Evolutionary conservation across 1,140 invertebrate genomes (phyloP).

Genomic region (Heliothis virescens): DNA sequence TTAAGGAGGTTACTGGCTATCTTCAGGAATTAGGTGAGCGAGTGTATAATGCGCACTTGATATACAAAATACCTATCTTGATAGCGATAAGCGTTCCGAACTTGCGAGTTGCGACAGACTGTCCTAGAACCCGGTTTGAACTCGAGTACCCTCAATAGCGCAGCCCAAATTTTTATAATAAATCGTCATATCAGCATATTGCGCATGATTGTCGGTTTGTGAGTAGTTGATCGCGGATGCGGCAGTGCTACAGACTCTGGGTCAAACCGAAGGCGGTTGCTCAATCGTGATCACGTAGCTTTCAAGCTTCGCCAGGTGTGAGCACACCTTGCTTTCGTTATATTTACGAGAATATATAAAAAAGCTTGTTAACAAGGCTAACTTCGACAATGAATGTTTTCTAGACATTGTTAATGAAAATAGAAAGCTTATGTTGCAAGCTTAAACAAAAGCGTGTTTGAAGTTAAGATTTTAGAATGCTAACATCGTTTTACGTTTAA

Average conservation of each 20-base stretch:
- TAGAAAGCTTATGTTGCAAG: too few species aligned
- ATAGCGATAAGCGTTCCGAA: slow-evolving; percentile 69
- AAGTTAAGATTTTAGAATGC: too few species aligned
- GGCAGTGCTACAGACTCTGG: slow-evolving; percentile 13
- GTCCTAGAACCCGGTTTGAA: slow-evolving; percentile 80
- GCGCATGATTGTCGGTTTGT: slow-evolving; percentile 34
- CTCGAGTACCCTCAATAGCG: slow-evolving; percentile 73
- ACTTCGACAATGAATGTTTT: too few species aligned
- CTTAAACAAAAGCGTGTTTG: too few species aligned
- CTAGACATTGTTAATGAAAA: too few species aligned
- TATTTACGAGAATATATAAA: too few species aligned
- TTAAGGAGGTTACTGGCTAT: slow-evolving; percentile 66
- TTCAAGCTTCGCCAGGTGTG: background rate
- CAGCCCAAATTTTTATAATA: slow-evolving; percentile 60
- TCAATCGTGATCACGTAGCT: background rate
- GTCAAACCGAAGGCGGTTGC: slow-evolving; percentile 13
- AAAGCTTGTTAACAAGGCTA: too few species aligned
- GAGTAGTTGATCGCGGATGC: slow-evolving; percentile 7
- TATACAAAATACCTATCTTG: slow-evolving; percentile 63
- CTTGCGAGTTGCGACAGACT: slow-evolving; percentile 70
- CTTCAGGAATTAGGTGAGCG: slow-evolving; percentile 65
- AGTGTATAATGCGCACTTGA: slow-evolving; percentile 66
- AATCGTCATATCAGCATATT: slow-evolving; percentile 51
- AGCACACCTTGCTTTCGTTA: slow-evolving; percentile 8
- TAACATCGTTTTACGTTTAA: too few species aligned